Conservation (phyloP, 1,140 invertebrate species). For the Vanessa tameamea region DNA sequence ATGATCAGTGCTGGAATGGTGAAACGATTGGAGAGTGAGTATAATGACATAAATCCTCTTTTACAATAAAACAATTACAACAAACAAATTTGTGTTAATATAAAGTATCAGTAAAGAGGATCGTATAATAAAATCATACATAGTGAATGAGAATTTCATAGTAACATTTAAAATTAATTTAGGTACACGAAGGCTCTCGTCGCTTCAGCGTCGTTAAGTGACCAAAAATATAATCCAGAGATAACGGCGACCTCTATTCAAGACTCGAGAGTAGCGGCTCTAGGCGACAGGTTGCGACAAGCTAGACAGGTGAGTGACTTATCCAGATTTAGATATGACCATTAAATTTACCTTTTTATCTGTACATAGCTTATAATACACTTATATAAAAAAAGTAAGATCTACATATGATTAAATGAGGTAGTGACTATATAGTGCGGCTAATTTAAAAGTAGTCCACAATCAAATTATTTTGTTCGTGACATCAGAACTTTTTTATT, state of each 20-base stretch:
- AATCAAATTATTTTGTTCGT: too few species aligned
- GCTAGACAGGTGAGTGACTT: slow-evolving; percentile 72
- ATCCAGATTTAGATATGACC: slow-evolving; percentile 24
- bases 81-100: too few species aligned
- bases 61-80: too few species aligned
- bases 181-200: slow-evolving; percentile 77
- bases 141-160: neutral
- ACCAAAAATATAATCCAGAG: slow-evolving; percentile 78
- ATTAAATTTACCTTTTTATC: neutral
- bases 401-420: too few species aligned
- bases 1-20: slow-evolving; percentile 88
- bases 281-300: slow-evolving; percentile 70
- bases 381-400: neutral
- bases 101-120: too few species aligned
- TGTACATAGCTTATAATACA: neutral
- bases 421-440: too few species aligned
- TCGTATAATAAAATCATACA: neutral
- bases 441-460: too few species aligned
- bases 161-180: neutral
- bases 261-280: slow-evolving; percentile 60
- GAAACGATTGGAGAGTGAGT: slow-evolving; percentile 88
- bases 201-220: slow-evolving; percentile 63
- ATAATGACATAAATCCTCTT: neutral
- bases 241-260: slow-evolving; percentile 49
- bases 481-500: too few species aligned